phyloP scores from a whole-genome alignment of 1,140 invertebrate species.

The Platyscapa corneri region DNA sequence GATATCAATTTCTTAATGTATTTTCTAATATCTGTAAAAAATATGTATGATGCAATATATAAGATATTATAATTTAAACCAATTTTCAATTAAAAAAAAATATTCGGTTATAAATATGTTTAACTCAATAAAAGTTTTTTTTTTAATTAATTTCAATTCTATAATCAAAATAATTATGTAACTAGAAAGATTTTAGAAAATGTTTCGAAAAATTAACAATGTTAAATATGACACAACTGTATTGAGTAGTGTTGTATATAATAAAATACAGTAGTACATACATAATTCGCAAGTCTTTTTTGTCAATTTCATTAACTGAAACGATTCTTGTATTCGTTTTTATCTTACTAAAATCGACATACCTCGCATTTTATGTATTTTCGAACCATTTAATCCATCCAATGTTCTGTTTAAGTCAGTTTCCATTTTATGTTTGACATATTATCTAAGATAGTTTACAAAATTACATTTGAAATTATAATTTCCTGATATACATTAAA shows the following conservation, averaged over 20 bases:
- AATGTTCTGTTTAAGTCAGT: constrained; percentile 52
- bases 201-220: too few relatives aligned
- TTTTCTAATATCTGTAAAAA: too few relatives aligned
- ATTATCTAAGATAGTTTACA: constrained; percentile 14
- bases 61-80: too few relatives aligned
- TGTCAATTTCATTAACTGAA: constrained; percentile 64
- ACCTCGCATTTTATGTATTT: constrained; percentile 44
- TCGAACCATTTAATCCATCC: constrained; percentile 63
- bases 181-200: too few relatives aligned
- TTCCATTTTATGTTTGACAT: constrained; percentile 62
- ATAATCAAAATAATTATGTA: too few relatives aligned
- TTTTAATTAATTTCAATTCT: too few relatives aligned
- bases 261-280: not conserved
- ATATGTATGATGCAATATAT: too few relatives aligned
- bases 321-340: constrained; percentile 28
- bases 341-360: constrained; percentile 54
- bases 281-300: not conserved
- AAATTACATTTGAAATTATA: constrained; percentile 71
- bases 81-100: too few relatives aligned
- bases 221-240: too few relatives aligned
- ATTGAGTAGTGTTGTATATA: not conserved
- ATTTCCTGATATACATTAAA: constrained; percentile 50
- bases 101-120: too few relatives aligned
- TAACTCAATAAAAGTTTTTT: too few relatives aligned
- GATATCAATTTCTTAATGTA: too few relatives aligned